Percentiles rank a stretch among this genome's conserved stretches.
These are phyloP conservation scores for Hofmannophila pseudospretella DNA, from an alignment of 2,888 invertebrate species.

Conservation along the genomic window DNA sequence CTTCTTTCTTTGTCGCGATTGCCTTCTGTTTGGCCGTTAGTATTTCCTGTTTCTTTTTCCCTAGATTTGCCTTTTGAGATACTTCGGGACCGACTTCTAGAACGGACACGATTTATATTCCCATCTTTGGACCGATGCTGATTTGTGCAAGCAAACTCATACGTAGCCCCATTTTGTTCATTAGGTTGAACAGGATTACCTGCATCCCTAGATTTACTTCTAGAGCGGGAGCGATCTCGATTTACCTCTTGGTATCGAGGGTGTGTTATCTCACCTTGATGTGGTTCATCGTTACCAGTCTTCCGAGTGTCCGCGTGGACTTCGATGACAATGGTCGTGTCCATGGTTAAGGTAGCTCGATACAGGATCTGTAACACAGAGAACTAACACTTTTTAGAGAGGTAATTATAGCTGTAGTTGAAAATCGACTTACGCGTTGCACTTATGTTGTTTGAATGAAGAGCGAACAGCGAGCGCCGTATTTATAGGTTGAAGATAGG, in stretches of 20 bases:
- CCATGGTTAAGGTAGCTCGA: not conserved
- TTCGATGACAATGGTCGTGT: not conserved
- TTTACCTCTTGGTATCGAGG: not conserved
- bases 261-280: not conserved
- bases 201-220: conserved; percentile 1
- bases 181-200: not conserved
- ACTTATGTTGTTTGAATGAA: not conserved
- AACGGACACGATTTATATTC: conserved; percentile 1
- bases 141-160: no score
- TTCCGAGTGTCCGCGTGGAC: not conserved
- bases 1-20: not conserved
- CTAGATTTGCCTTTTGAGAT: conserved; percentile 7
- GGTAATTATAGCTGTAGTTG: not conserved
- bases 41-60: not conserved
- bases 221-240: conserved; percentile 4
- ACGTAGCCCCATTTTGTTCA: no score
- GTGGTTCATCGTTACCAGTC: not conserved
- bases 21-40: not conserved
- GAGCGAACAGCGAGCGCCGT: not conserved
- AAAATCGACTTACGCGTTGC: not conserved
- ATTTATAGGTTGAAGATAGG: no score
- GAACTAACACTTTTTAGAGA: conserved; percentile 1
- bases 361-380: conserved; percentile 6
- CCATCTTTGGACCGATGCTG: no score
- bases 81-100: conserved; percentile 9